Evolutionary conservation across 2,113 vertebrate species (phyloP).

Genomic region (Halcyon senegalensis): DNA sequence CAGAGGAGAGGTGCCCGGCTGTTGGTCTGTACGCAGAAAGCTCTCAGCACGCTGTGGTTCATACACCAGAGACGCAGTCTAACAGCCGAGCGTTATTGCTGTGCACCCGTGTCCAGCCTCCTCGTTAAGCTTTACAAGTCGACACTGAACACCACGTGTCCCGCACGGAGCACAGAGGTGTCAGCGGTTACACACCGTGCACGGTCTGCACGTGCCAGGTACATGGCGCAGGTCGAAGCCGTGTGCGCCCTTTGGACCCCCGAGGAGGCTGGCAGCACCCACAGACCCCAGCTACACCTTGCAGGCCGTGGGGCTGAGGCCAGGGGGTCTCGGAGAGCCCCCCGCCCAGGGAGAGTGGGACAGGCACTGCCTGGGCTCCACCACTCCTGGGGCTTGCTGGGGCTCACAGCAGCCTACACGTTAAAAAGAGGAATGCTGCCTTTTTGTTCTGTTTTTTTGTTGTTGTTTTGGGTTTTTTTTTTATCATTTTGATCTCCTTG

Average conservation of each 20-base stretch:
- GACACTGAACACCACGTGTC: neutral
- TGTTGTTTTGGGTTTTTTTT: neutral
- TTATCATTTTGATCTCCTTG: neutral
- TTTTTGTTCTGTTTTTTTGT: neutral
- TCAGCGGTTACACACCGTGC: neutral
- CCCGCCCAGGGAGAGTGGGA: neutral
- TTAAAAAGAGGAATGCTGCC: neutral
- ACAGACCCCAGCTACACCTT: neutral
- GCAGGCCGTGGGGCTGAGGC: neutral
- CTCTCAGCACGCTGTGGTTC: neutral
- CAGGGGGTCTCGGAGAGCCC: neutral
- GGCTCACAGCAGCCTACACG: neutral
- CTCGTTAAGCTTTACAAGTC: neutral
- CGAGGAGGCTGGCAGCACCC: neutral
- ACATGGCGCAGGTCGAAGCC: neutral
- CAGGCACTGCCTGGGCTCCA: neutral
- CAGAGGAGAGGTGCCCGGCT: neutral
- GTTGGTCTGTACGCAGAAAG: neutral
- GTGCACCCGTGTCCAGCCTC: constrained; percentile 1
- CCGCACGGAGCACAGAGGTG: neutral
- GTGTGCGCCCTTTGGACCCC: neutral
- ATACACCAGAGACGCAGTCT: neutral
- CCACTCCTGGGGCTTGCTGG: neutral
- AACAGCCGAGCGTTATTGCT: constrained; percentile 59
- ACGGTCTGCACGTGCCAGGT: neutral